Percentiles rank a stretch among this genome's conserved stretches.
These are phyloP conservation scores for Acleris laterana DNA, from an alignment of 2,888 invertebrate genomes.

Conservation along the genomic window DNA sequence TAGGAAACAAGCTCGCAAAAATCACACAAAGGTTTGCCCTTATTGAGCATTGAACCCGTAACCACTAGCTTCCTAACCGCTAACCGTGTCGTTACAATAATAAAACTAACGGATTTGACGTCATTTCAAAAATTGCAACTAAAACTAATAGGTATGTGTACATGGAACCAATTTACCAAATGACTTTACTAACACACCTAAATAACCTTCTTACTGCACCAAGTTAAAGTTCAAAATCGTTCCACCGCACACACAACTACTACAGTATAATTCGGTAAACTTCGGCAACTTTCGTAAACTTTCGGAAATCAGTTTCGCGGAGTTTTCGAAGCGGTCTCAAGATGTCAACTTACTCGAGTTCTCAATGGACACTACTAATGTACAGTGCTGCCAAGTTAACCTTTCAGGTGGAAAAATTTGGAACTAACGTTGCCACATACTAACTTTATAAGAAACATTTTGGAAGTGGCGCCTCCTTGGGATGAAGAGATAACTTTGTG, in stretches of 20 bases:
- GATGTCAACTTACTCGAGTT: conserved; percentile 37
- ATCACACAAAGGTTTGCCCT: too few relatives aligned
- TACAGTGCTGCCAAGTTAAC: conserved; percentile 31
- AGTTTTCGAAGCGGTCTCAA: conserved; percentile 36
- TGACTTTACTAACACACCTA: not conserved
- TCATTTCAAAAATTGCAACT: not conserved
- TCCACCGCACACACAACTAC: not conserved
- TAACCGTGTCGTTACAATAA: too few relatives aligned
- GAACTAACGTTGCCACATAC: conserved; percentile 30
- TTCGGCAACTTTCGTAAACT: conserved; percentile 34
- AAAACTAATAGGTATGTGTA: conserved; percentile 3
- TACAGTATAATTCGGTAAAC: conserved; percentile 27
- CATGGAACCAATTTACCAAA: conserved; percentile 16
- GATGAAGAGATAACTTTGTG: conserved; percentile 18
- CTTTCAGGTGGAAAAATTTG: conserved; percentile 31
- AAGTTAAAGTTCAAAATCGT: conserved; percentile 20
- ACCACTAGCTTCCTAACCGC: too few relatives aligned
- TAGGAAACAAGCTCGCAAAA: too few relatives aligned
- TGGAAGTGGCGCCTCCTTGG: conserved; percentile 20
- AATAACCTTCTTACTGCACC: conserved; percentile 1
- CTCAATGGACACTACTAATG: conserved; percentile 38
- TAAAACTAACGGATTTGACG: not conserved
- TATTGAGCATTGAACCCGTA: too few relatives aligned
- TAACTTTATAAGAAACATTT: conserved; percentile 24
- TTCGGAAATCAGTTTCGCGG: conserved; percentile 38